phyloP scores from a whole-genome alignment of 1,140 invertebrate species.

The Drosophila nebulosa region DNA sequence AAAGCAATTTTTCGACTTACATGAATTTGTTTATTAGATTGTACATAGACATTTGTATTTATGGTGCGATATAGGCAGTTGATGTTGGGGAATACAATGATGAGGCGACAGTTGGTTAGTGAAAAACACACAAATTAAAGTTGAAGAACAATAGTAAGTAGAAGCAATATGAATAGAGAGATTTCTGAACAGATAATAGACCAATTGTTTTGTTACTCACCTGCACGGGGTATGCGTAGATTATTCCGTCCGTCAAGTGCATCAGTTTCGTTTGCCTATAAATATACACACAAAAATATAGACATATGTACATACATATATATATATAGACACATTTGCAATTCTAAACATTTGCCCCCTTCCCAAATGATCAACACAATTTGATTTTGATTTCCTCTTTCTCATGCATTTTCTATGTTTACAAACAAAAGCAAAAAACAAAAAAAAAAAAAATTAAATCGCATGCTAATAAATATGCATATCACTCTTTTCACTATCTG shows the following conservation, averaged over 20 bases:
- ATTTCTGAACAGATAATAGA: neutral
- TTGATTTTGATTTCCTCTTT: neutral
- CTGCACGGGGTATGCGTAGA: constrained; percentile 41
- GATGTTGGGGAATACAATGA: neutral
- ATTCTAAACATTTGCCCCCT: constrained; percentile 7
- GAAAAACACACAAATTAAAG: constrained; percentile 27
- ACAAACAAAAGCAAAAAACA: neutral
- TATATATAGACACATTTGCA: constrained; percentile 3
- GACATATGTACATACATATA: constrained; percentile 9
- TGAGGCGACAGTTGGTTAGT: neutral
- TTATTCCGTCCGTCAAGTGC: constrained; percentile 20
- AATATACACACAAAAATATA: neutral
- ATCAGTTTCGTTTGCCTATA: neutral
- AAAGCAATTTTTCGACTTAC: neutral
- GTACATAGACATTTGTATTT: neutral
- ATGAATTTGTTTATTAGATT: constrained; percentile 1
- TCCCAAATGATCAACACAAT: too few relatives aligned
- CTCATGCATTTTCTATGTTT: neutral
- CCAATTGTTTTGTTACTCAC: constrained; percentile 42
- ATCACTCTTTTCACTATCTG: neutral
- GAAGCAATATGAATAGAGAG: constrained; percentile 7
- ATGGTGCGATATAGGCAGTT: neutral
- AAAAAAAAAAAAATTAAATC: neutral
- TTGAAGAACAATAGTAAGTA: constrained; percentile 25
- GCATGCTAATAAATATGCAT: neutral